These are phyloP conservation scores for Phallusia fumigata DNA, from an alignment of 23 tunicate genomes.

Conservation along the genomic window DNA sequence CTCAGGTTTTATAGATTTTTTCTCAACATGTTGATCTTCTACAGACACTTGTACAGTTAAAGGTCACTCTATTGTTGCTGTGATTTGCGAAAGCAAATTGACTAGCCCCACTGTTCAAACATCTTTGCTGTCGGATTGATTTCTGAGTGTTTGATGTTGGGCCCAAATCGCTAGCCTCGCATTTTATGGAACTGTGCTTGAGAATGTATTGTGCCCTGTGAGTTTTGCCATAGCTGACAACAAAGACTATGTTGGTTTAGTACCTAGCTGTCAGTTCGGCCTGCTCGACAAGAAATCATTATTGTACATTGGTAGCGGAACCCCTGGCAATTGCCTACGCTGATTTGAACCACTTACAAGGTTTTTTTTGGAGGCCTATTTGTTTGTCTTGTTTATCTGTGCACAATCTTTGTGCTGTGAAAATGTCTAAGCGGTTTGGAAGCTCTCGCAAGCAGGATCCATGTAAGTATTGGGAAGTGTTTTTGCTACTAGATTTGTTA, in stretches of 20 bases:
- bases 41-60: too few species aligned
- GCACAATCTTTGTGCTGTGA: neutral
- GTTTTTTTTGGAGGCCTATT: neutral
- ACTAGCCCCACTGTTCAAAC: neutral
- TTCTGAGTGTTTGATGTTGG: neutral
- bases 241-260: slow-evolving; percentile 1
- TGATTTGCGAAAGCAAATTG: neutral
- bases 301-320: neutral
- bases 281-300: neutral
- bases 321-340: neutral
- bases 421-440: slow-evolving; percentile 42
- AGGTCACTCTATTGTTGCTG: neutral
- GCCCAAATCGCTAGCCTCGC: neutral
- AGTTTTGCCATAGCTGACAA: neutral
- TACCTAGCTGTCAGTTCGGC: neutral
- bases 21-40: too few species aligned
- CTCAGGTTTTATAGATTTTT: too few species aligned
- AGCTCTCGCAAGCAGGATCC: slow-evolving; percentile 40
- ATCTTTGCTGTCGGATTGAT: neutral
- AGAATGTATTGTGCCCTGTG: neutral
- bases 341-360: neutral
- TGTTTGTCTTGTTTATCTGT: neutral
- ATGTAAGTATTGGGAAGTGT: slow-evolving; percentile 21
- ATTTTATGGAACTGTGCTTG: neutral
- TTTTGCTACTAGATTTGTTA: too few species aligned